Evolutionary conservation across 2,888 invertebrate species (phyloP), one percentile per base, ranked within the genome.

Genomic region (Azorinus chamasolen): DNA sequence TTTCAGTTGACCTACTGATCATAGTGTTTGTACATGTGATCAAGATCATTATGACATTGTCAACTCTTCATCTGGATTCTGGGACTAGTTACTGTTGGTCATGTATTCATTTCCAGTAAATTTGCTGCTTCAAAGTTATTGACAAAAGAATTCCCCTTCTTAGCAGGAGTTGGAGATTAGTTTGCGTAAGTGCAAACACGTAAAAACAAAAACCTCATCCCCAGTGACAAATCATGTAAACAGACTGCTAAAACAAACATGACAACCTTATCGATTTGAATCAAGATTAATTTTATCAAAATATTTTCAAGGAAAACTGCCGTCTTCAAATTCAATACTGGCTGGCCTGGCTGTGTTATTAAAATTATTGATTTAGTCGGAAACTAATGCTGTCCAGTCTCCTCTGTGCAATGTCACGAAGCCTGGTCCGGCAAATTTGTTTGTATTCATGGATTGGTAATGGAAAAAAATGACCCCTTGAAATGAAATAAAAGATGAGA

Each of bases 251-350:
- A 55, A 55, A 55, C 55, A 55, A 55, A 55, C 37, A 55, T 55
- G 55, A 41, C 55, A 55, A 39, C 55, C 6, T 8, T 58, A 58
- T 45, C 27, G 58, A 25, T 48, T 61, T 32, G 48, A 61, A 37
- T 61, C 57, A 61, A 63, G 64, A 69, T 73, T 78, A 73, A 73
- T 73, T 73, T 69, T 73, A 73, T 73, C 65, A 78, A 78, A 69
- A 73, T 73, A 73, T 64, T 73, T 69, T 72, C 65, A 65, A 73
- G 65, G 57, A 61, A 50, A 64, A 69, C 50, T 64, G 54, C 43
- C 54, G 61, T 59, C 72, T 62, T 66, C 57, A 68, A 69, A 69
- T 74, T 75, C 69, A 57, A 72, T 46, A 27, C 59, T 53, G 72
- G 63, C 66, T 68, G 53, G 68, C 22, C 45, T 69, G 69, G 63